Evolutionary conservation across 2,113 vertebrate species (phyloP).

Genomic region (Athene cunicularia): DNA sequence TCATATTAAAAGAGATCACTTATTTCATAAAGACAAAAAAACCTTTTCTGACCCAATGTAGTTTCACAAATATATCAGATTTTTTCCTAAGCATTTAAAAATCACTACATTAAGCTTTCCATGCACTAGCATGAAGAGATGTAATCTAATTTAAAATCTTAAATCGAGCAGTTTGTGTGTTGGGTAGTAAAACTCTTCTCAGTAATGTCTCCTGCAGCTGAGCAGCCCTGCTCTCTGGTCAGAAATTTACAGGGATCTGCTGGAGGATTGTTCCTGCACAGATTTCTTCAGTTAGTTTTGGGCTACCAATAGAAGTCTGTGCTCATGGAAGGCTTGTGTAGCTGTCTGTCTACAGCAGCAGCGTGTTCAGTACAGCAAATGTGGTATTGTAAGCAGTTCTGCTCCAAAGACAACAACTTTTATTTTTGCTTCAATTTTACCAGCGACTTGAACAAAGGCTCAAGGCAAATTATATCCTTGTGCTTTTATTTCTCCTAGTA

Average conservation of each 20-base stretch:
- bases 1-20: not conserved
- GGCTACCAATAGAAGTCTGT: not conserved
- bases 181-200: not conserved
- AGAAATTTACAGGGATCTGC: not conserved
- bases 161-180: not conserved
- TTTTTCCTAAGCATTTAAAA: constrained; percentile 4
- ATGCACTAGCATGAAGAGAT: not conserved
- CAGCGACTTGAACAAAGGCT: not conserved
- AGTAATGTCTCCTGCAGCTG: not conserved
- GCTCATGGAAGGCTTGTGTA: not conserved
- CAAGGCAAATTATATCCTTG: not conserved
- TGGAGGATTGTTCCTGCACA: not conserved
- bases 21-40: not conserved
- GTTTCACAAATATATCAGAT: not conserved
- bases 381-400: not conserved
- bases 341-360: not conserved
- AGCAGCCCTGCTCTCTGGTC: not conserved
- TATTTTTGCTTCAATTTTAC: not conserved
- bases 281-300: not conserved
- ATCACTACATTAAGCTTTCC: not conserved
- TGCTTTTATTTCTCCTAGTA: not conserved
- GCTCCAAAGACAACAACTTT: not conserved
- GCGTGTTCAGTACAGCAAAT: not conserved
- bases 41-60: not conserved
- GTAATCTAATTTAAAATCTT: not conserved